Evolutionary conservation across 1,140 invertebrate genomes (phyloP), one percentile per base, ranked within the genome.

Genomic region (Dendroctonus ponderosae): DNA sequence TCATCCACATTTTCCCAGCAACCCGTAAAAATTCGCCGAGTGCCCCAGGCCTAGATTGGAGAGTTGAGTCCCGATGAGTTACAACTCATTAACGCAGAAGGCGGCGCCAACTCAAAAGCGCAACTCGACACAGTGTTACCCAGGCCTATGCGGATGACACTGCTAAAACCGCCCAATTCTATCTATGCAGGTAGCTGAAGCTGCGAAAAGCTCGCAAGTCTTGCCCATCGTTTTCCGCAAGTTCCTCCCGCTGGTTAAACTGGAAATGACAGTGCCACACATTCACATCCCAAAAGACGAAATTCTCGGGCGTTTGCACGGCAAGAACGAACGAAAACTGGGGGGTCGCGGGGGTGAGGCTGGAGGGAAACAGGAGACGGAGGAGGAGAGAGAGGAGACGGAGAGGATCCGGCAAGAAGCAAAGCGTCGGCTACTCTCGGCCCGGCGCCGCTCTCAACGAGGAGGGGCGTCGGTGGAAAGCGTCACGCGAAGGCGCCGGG

Each of bases 381-480:
- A 15, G 42, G 42, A 56, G 8, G 37, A 9, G 7, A 44, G 12
- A 26, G 52, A 6, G 48, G 51, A 15, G 26, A 44, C 6, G 7
- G 42, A 6, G 53, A n/a, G 54, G 63, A 39, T 26, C 26, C 39
- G 38, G 64, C 48, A 52, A 51, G 64, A 12, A 44, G 48, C 14
- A 52, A 59, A 60, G 64, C 64, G 64, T 66, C 64, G 64, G 57
- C 64, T 66, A 66, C 64, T 66, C 64, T 66, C 64, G 56, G 57
- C 57, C 15, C 64, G 64, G 64, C 64, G 64, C 64, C 64, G 64
- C 40, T 43, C 49, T 66, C 56, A 56, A 66, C 64, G 64, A 66
- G 64, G 56, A 66, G 64, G 64, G 64, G 64, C 64, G 64, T 66
- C 64, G 64, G 49, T 66, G 37, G 38, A 53, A 66, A 58, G 64